Evolutionary conservation across 1,140 invertebrate genomes (phyloP).

Genomic region (fruit fly (Drosophila melanogaster)): DNA sequence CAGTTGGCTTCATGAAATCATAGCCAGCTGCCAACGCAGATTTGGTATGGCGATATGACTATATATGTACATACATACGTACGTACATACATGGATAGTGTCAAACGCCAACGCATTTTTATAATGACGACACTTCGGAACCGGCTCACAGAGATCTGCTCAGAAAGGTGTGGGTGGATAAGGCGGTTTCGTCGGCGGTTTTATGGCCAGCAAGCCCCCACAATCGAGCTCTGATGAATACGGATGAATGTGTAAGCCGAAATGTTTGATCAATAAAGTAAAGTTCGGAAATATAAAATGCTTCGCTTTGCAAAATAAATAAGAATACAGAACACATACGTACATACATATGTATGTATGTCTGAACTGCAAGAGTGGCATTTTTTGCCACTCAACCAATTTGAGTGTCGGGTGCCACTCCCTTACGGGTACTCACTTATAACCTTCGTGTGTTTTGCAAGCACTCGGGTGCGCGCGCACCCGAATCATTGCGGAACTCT

Average conservation of each 20-base stretch:
- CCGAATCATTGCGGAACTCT: too few relatives aligned
- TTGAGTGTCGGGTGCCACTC: too few relatives aligned
- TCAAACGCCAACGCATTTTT: conserved; percentile 29
- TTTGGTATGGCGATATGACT: conserved; percentile 6
- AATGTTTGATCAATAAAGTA: conserved; percentile 13
- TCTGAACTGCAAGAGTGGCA: too few relatives aligned
- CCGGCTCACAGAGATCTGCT: conserved; percentile 10
- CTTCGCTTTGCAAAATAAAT: too few relatives aligned
- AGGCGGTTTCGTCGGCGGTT: background rate
- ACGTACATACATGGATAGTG: conserved; percentile 10
- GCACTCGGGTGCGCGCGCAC: too few relatives aligned
- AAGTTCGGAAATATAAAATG: background rate
- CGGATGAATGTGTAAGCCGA: too few relatives aligned
- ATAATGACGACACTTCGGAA: conserved; percentile 20
- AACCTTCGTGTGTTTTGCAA: too few relatives aligned
- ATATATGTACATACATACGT: too few relatives aligned
- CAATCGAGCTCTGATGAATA: conserved; percentile 6
- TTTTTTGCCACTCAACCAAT: too few relatives aligned
- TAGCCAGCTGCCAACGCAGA: conserved; percentile 14
- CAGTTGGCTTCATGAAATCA: conserved; percentile 25
- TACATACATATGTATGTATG: too few relatives aligned
- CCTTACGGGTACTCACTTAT: too few relatives aligned
- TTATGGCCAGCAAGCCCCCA: background rate
- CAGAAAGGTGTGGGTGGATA: background rate
- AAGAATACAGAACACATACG: too few relatives aligned